phyloP scores from a whole-genome alignment of 37 sponge, comb jelly and placozoan genomes.

The Chondrilla cf. caribensis region DNA sequence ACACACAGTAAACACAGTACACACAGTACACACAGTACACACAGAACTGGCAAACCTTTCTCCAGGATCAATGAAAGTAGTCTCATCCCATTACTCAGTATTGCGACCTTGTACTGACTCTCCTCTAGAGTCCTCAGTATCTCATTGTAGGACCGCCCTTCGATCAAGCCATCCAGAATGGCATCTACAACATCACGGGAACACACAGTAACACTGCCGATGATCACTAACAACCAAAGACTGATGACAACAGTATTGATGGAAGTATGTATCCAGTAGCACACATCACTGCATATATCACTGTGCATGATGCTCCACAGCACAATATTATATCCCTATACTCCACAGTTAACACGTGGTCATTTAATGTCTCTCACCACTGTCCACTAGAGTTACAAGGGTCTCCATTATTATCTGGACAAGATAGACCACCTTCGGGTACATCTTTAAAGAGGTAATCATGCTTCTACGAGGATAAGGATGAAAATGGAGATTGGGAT shows the following conservation, averaged over 20 bases:
- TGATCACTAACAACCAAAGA: too few species aligned
- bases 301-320: too few species aligned
- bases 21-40: neutral
- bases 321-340: too few species aligned
- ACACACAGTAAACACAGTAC: too few species aligned
- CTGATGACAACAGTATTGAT: too few species aligned
- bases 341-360: too few species aligned
- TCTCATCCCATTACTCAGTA: neutral
- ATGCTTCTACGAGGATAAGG: too few species aligned
- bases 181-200: too few species aligned
- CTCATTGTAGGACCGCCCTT: neutral
- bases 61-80: neutral
- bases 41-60: neutral
- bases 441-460: neutral
- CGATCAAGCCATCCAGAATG: neutral
- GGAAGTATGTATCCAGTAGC: too few species aligned
- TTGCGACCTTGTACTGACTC: neutral
- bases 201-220: too few species aligned
- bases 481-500: too few species aligned
- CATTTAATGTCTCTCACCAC: conserved; percentile 13
- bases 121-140: neutral
- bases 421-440: neutral
- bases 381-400: neutral
- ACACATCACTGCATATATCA: too few species aligned
- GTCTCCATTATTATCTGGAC: neutral